Base-by-base conservation (phyloP, 2,888 invertebrate species). In the Hemaris fuciformis region DNA sequence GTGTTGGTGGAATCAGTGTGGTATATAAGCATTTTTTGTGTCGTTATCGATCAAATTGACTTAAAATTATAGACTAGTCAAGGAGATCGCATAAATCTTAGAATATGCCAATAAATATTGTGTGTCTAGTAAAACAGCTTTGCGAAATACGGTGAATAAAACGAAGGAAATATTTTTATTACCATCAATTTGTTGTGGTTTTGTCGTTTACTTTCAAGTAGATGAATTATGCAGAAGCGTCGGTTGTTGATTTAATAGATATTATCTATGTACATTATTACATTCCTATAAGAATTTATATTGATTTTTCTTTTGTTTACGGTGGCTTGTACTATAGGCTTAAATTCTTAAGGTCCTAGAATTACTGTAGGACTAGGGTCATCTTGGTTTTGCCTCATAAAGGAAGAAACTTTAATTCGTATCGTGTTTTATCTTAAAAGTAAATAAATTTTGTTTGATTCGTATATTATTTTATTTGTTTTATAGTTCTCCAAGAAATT, bases 41-140 rank as follows among this genome's bases (percentile, higher is more conserved):
- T n/a, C n/a, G 13, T 43, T 41, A 57, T 31, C 72, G 62, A 75
- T 77, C 74, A 73, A 62, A 72, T 73, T 62, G 63, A 60, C 67
- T 69, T 70, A 63, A 65, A 69, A 72, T 71, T 73, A 43, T 34
- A 61, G 13, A 66, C 66, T 61, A 61, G 63, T 62, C 73, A 76
- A 74, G 74, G 72, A 65, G 63, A 70, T 70, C 38, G 62, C 27
- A 31, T 27, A 31, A 27, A 42, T 22, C 25, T 31, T 15, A 8
- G 8, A 8, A 15, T 27, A 27, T 1, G 1, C 15, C 10, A 22
- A 34, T 31, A 31, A 31, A n/a, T 10, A 22, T 43, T 10, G 0
- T 18, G 8, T 27, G 10, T 23, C 1, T 10, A 8, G 53, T 31
- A 31, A 31, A 53, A 31, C 7, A n/a, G n/a, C 6, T 23, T 15